Conservation (phyloP, 2,797 vertebrate species). For the Pipistrellus pygmaeus region DNA sequence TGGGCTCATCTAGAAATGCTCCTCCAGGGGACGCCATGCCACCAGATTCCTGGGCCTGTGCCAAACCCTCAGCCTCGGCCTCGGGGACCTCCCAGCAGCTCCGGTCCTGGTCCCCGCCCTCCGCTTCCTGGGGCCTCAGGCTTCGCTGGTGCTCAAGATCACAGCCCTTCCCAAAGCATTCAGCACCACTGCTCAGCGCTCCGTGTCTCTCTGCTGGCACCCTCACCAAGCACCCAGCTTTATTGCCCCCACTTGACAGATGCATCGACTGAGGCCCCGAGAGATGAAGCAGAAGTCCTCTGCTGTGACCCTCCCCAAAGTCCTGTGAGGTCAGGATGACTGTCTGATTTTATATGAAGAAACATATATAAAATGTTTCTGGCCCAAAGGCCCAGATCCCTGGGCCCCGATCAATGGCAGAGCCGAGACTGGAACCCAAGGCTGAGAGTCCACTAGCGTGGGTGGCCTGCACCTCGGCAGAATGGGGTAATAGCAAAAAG, state of each 20-base stretch:
- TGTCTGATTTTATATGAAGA: neutral
- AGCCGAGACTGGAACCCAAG: neutral
- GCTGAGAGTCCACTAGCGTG: fast-evolving
- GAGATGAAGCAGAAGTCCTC: neutral
- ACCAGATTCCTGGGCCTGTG: neutral
- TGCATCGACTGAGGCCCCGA: neutral
- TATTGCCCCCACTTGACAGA: neutral
- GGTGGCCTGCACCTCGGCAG: fast-evolving
- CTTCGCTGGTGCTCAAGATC: neutral
- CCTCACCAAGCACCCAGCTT: neutral
- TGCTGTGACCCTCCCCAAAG: neutral
- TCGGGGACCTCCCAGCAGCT: neutral
- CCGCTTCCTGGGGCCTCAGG: neutral
- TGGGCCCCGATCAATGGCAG: neutral
- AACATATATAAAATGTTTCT: neutral
- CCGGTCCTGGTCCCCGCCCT: neutral
- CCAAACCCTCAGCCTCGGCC: neutral
- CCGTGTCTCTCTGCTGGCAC: fast-evolving
- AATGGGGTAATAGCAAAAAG: neutral
- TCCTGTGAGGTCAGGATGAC: neutral
- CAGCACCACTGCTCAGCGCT: neutral
- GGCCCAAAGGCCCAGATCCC: neutral
- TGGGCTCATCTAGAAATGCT: neutral
- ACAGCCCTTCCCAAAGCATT: neutral
- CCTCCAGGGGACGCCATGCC: neutral